These are phyloP conservation scores for Caenorhabditis plicata DNA, from an alignment of 2,888 invertebrate genomes.

Conservation along the genomic window DNA sequence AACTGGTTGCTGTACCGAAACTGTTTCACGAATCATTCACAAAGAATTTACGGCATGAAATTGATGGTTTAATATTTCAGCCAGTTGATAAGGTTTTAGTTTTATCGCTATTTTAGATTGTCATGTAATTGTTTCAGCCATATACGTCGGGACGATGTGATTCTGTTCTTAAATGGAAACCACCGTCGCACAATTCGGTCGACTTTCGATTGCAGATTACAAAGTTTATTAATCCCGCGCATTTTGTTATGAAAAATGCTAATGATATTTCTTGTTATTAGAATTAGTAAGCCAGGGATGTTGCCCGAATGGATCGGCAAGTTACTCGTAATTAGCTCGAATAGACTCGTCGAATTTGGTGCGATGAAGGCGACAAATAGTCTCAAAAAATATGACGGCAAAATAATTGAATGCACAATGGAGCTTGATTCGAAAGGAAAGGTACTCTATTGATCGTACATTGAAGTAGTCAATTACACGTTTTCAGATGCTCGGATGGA, in stretches of 20 bases:
- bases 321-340: slow-evolving; percentile 64
- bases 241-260: no score
- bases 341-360: slow-evolving; percentile 75
- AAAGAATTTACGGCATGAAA: slow-evolving; percentile 83
- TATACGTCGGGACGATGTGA: slow-evolving; percentile 82
- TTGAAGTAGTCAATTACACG: no score
- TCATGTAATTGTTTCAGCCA: slow-evolving; percentile 70
- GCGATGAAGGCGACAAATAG: slow-evolving; percentile 78
- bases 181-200: slow-evolving; percentile 86
- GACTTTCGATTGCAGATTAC: slow-evolving; percentile 88
- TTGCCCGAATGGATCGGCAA: slow-evolving; percentile 66
- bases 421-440: slow-evolving; percentile 13
- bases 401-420: slow-evolving; percentile 87
- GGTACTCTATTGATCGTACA: slow-evolving; percentile 69
- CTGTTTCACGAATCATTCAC: slow-evolving; percentile 77
- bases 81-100: slow-evolving; percentile 77
- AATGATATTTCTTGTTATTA: slow-evolving; percentile 1
- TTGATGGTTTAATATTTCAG: slow-evolving; percentile 96
- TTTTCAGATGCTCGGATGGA: slow-evolving; percentile 72
- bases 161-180: slow-evolving; percentile 95
- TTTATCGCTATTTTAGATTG: background rate
- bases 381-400: slow-evolving; percentile 80
- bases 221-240: slow-evolving; percentile 64
- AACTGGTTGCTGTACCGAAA: slow-evolving; percentile 30
- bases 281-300: slow-evolving; percentile 34